Conservation (phyloP, 92 coral and sea anemone species). For the Zoanthus sansibaricus region DNA sequence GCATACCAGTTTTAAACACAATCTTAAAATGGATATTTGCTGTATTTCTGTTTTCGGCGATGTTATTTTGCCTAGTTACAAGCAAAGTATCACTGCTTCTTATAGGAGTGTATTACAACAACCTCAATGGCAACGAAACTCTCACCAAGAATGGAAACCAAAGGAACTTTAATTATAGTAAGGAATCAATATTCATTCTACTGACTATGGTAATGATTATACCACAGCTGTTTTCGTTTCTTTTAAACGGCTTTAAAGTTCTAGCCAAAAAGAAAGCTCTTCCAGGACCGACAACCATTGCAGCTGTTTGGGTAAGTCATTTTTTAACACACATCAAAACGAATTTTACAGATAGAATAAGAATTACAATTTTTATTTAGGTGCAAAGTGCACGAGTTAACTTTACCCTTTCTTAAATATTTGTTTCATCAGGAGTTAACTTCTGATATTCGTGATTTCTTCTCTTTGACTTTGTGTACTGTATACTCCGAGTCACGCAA, state of each 20-base stretch:
- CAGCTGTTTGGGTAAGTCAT: slow-evolving; percentile 75
- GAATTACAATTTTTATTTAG: too few species aligned
- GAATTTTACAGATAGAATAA: too few species aligned
- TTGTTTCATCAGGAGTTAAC: too few species aligned
- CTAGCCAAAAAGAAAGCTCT: slow-evolving; percentile 48
- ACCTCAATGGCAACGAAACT: background rate
- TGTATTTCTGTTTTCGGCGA: slow-evolving; percentile 11
- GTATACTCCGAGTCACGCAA: too few species aligned
- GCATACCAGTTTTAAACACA: slow-evolving; percentile 7
- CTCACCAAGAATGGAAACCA: too few species aligned
- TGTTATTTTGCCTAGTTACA: slow-evolving; percentile 37
- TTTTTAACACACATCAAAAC: background rate
- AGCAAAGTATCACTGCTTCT: slow-evolving; percentile 24
- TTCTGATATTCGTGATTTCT: too few species aligned
- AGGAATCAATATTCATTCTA: slow-evolving; percentile 80
- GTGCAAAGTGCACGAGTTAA: too few species aligned
- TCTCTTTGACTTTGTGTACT: too few species aligned
- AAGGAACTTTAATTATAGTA: background rate
- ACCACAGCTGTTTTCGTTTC: slow-evolving; percentile 75
- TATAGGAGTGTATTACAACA: slow-evolving; percentile 25
- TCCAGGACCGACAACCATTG: slow-evolving; percentile 84
- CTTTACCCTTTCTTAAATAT: too few species aligned
- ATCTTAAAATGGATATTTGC: slow-evolving; percentile 36
- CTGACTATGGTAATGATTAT: slow-evolving; percentile 78
- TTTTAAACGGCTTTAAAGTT: slow-evolving; percentile 69